Percentiles rank a stretch among this genome's conserved stretches.
Evolutionary conservation across 2,888 invertebrate species (phyloP).

Genomic region (Mythimna pallens): DNA sequence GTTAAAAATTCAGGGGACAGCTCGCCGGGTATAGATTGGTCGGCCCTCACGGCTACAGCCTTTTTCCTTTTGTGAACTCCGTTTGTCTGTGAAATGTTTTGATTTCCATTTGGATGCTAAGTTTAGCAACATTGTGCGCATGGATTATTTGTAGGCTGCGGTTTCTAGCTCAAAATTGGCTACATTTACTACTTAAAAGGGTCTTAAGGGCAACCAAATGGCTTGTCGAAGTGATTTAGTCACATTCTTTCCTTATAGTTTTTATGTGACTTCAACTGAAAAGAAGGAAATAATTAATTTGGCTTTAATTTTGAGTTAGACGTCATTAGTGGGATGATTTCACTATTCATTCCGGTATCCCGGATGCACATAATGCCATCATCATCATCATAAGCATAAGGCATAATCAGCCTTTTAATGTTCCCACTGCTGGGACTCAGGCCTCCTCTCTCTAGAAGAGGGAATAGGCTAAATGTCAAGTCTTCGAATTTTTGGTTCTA

Average conservation of each 20-base stretch:
- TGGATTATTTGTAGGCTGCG: conserved; percentile 30
- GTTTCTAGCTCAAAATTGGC: background rate
- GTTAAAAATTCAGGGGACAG: conserved; percentile 83
- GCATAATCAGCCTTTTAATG: too few relatives aligned
- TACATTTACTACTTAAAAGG: background rate
- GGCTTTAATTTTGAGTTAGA: too few relatives aligned
- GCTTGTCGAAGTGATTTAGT: background rate
- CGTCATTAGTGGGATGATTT: too few relatives aligned
- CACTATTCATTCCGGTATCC: too few relatives aligned
- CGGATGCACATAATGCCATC: too few relatives aligned
- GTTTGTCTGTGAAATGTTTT: conserved; percentile 60
- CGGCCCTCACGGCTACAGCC: conserved; percentile 31
- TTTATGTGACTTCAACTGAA: background rate
- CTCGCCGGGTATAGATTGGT: conserved; percentile 63
- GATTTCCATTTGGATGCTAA: conserved; percentile 61
- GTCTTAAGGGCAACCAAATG: background rate
- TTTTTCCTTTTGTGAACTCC: conserved; percentile 50
- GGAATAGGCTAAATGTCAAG: too few relatives aligned
- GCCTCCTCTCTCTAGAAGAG: too few relatives aligned
- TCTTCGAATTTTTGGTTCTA: too few relatives aligned
- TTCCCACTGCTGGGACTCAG: too few relatives aligned
- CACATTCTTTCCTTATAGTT: background rate
- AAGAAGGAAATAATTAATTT: too few relatives aligned
- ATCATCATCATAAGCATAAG: too few relatives aligned
- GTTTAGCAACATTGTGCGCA: conserved; percentile 28